These are phyloP conservation scores for Pediacus dermestoides DNA, from an alignment of 2,888 invertebrate genomes.

Conservation along the genomic window DNA sequence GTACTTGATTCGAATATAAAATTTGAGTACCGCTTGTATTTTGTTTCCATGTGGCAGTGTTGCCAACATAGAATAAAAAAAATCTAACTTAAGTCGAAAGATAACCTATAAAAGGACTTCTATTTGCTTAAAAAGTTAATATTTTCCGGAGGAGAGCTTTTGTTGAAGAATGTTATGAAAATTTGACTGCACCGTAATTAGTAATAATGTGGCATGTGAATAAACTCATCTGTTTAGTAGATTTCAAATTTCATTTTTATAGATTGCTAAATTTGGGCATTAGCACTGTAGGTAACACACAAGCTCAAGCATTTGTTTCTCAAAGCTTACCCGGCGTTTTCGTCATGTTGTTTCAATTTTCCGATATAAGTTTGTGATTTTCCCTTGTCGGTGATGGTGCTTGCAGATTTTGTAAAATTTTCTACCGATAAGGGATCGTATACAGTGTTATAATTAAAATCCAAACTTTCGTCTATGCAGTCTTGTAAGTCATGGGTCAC, in stretches of 20 bases:
- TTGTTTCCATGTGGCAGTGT: conserved; percentile 8
- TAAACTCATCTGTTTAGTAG: too few relatives aligned
- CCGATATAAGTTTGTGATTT: conserved; percentile 45
- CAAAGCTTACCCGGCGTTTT: conserved; percentile 54
- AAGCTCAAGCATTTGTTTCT: too few relatives aligned
- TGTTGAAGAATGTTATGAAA: too few relatives aligned
- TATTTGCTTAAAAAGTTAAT: too few relatives aligned
- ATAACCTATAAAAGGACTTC: conserved; percentile 14
- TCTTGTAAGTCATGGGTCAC: conserved; percentile 55
- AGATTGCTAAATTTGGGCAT: conserved; percentile 39
- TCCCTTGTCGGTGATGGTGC: conserved; percentile 17
- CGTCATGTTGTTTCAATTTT: conserved; percentile 47
- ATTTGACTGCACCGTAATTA: too few relatives aligned
- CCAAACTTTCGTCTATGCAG: conserved; percentile 49
- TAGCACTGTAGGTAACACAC: conserved; percentile 18
- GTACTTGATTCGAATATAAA: not conserved
- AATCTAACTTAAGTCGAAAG: conserved; percentile 7
- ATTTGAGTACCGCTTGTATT: too few relatives aligned
- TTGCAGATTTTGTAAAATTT: conserved; percentile 34
- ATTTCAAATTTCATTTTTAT: conserved; percentile 22
- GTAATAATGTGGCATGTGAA: too few relatives aligned
- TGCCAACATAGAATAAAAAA: conserved; percentile 3
- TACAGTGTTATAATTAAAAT: conserved; percentile 50
- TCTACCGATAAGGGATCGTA: conserved; percentile 44
- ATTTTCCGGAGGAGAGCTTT: too few relatives aligned